A percentile compares a stretch with the other conserved stretches of the same genome.
These are phyloP conservation scores for Clarias magur DNA, from an alignment of 2,113 vertebrate genomes.

Conservation along the genomic window DNA sequence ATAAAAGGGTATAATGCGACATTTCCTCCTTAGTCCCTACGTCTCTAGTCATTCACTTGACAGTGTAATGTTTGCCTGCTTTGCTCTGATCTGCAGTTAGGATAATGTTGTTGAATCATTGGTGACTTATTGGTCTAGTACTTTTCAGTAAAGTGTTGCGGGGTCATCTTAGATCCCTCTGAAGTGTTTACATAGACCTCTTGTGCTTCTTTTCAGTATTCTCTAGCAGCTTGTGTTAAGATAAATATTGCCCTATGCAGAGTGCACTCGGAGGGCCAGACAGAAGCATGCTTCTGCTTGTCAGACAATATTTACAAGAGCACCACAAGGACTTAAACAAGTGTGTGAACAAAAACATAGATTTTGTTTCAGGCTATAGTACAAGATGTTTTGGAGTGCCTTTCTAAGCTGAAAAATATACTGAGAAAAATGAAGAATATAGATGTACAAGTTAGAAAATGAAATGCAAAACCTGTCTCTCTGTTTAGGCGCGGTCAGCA, in stretches of 20 bases:
- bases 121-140: slow-evolving; percentile 78
- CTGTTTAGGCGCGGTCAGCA: no score
- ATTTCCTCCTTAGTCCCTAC: slow-evolving; percentile 59
- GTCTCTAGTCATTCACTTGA: slow-evolving; percentile 63
- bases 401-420: slow-evolving; percentile 22
- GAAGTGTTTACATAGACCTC: slow-evolving; percentile 79
- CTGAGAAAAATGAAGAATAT: slow-evolving; percentile 36
- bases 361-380: slow-evolving; percentile 37
- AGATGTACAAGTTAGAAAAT: slow-evolving; percentile 32
- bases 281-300: slow-evolving; percentile 65
- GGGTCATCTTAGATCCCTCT: slow-evolving; percentile 79
- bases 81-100: slow-evolving; percentile 80
- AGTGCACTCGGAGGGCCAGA: slow-evolving; percentile 67
- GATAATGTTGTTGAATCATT: slow-evolving; percentile 80
- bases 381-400: slow-evolving; percentile 27
- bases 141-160: slow-evolving; percentile 78
- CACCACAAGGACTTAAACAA: slow-evolving; percentile 57
- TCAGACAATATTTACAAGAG: slow-evolving; percentile 63
- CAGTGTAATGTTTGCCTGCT: slow-evolving; percentile 78
- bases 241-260: slow-evolving; percentile 79
- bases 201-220: slow-evolving; percentile 69
- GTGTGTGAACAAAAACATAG: slow-evolving; percentile 54
- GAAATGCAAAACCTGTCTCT: neutral
- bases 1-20: slow-evolving; percentile 60
- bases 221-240: slow-evolving; percentile 67